Conservation (phyloP, 2,888 invertebrate genomes). For the Eurois occulta region DNA sequence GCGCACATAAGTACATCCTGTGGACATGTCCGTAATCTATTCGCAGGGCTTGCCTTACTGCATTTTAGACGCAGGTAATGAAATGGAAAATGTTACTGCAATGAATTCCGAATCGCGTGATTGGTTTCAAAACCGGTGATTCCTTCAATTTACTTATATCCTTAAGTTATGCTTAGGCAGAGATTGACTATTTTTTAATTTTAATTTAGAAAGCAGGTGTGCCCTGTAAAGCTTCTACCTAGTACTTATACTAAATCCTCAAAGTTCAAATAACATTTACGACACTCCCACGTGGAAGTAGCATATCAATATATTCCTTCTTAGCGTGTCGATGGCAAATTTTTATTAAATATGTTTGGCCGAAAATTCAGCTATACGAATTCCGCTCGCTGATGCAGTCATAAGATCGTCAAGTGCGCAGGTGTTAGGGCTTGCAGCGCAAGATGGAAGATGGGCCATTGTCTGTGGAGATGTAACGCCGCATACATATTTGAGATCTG, state of each 20-base stretch:
- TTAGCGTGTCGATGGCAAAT: too few species aligned
- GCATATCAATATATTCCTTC: too few species aligned
- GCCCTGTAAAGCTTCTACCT: neutral
- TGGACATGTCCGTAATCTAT: slow-evolving; percentile 14
- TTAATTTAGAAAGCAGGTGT: neutral
- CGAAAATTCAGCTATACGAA: too few species aligned
- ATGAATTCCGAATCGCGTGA: neutral
- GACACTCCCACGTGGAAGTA: neutral
- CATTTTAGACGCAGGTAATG: neutral
- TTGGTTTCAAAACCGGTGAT: neutral
- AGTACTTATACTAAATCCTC: neutral
- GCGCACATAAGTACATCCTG: slow-evolving; percentile 38
- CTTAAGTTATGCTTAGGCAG: neutral
- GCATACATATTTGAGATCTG: too few species aligned
- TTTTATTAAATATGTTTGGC: too few species aligned
- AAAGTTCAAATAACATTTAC: neutral
- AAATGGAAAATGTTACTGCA: neutral
- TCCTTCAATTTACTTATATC: neutral
- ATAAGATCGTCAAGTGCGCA: too few species aligned
- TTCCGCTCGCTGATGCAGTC: too few species aligned
- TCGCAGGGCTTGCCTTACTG: neutral
- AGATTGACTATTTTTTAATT: neutral
- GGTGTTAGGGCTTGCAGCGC: too few species aligned
- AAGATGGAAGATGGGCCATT: too few species aligned
- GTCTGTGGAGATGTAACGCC: too few species aligned